Conservation (phyloP, 2,113 vertebrate species). For the Nothoprocta pentlandii region DNA sequence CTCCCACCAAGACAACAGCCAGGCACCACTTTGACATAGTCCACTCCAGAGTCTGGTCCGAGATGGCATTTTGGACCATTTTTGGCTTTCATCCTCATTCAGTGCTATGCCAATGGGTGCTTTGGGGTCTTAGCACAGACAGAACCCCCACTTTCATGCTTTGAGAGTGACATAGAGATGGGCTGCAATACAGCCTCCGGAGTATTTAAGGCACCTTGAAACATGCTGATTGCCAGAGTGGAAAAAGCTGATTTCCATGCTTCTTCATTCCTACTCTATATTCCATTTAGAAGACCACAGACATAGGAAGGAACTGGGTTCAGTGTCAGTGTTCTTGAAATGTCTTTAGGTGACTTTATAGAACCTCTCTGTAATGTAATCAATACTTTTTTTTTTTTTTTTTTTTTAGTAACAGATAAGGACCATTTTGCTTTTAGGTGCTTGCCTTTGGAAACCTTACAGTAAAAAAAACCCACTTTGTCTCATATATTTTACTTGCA, state of each 20-base stretch:
- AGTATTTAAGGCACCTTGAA: background rate
- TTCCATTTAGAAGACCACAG: background rate
- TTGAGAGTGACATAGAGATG: background rate
- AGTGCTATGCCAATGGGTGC: background rate
- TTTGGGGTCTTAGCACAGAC: background rate
- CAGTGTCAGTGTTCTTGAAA: background rate
- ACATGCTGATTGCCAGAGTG: background rate
- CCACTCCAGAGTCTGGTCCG: background rate
- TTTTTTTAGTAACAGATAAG: background rate
- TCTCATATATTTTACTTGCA: background rate
- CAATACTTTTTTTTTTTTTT: background rate
- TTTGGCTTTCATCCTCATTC: background rate
- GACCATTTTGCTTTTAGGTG: background rate
- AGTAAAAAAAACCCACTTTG: background rate
- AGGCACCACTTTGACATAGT: background rate
- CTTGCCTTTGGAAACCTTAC: background rate
- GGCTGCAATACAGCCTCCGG: background rate
- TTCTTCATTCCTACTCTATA: slow-evolving; percentile 2
- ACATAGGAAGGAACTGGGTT: background rate
- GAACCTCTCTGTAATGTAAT: background rate
- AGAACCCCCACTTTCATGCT: background rate
- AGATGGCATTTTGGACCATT: rapidly evolving
- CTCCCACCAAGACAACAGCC: background rate
- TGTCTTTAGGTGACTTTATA: background rate
- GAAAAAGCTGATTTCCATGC: slow-evolving; percentile 24